Evolutionary conservation across 2,797 vertebrate species (phyloP).

Genomic region (Dipus sagitta): DNA sequence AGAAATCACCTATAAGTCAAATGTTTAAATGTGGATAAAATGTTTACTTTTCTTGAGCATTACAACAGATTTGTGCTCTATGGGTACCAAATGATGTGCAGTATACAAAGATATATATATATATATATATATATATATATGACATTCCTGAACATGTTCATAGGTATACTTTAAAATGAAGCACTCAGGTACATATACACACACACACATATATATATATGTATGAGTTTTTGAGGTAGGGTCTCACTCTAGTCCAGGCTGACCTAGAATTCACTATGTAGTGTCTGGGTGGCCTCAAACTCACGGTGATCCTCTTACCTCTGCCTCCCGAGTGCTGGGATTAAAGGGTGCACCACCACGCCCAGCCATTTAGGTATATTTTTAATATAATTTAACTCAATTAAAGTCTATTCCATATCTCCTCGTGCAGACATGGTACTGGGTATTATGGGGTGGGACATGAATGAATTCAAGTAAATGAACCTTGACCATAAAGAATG

Average conservation of each 20-base stretch:
- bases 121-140: background rate
- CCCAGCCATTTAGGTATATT: background rate
- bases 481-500: background rate
- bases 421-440: background rate
- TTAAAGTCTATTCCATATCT: constrained; percentile 36
- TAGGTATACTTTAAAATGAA: background rate
- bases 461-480: background rate
- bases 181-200: background rate
- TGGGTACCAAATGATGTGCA: constrained; percentile 5
- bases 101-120: background rate
- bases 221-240: too few species aligned
- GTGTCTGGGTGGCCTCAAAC: too few species aligned
- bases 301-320: too few species aligned
- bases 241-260: too few species aligned
- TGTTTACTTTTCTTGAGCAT: background rate
- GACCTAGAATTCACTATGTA: too few species aligned
- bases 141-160: constrained; percentile 26
- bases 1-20: constrained; percentile 36
- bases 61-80: constrained; percentile 17
- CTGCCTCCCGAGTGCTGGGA: too few species aligned
- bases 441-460: background rate
- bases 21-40: background rate
- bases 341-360: too few species aligned
- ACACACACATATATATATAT: too few species aligned
- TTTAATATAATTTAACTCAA: constrained; percentile 22